Evolutionary conservation across 2,888 invertebrate genomes (phyloP), one percentile per base, ranked within the genome.

Genomic region (Macrophya alboannulata): DNA sequence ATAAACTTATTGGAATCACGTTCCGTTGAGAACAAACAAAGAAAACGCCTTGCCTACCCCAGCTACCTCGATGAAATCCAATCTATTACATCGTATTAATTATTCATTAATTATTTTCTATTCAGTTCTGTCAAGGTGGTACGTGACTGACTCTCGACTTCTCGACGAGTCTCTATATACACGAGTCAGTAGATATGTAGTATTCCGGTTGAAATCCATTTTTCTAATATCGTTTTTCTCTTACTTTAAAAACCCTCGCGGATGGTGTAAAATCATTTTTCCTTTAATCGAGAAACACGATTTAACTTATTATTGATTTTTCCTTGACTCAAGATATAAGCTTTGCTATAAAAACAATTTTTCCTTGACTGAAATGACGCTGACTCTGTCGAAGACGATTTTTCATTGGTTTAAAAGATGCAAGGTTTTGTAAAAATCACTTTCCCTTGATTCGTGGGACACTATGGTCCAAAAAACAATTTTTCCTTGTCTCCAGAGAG

Each of bases 31-130:
- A 83, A 68, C 83, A 83, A 83, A 83, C 68, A 83, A 83, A 83
- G 83, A 83, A 51, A 71, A 45, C 83, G 48, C 62, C 48, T 83
- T 2, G 37, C 8, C 2, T n/a, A n/a, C 55, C 62, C 21, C 21
- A 62, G 62, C 83, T 51, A 31, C 31, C 48, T 31, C 65, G 17
- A 17, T 68, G 62, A 48, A 62, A 83, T 83, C 83, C 83, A 83
- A 83, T 83, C 83, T 83, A 83, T 83, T 83, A 83, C 83, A 83
- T 45, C 48, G 68, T 83, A 83, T 83, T 83, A 83, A 83, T 83
- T 83, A 83, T 83, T 83, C 83, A 83, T 83, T 62, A 81, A 81
- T 81, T 62, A 81, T 81, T 81, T 62, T 62, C 81, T 55, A 51
- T 55, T 55, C 55, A 43, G 4, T 76, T 4, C 55, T 45, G 43